Base-by-base conservation (phyloP, 2,113 vertebrate genomes). In the Festucalex cinctus region DNA sequence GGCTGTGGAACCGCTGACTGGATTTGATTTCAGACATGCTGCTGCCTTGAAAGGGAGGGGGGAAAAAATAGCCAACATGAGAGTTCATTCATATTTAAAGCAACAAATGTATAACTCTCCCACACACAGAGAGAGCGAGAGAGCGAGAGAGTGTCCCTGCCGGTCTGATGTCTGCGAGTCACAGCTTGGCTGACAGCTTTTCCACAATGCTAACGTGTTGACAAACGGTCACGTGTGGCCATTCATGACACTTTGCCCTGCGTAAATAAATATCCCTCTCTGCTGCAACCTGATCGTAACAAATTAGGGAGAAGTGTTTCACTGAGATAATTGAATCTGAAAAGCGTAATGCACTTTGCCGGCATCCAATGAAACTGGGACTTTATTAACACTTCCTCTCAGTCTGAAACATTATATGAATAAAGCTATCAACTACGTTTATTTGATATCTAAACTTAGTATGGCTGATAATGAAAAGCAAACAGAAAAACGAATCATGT, bases 1-100 rank as follows among this genome's bases (percentile, higher is more conserved):
- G 94, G 88, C 88, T 92, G 81, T 95, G 94, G 88, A 96, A 99
- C 76, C 95, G 91, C 82, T 94, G 91, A 58, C 90, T 93, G 69
- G 86, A 77, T 74, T 86, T 90, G 65, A 82, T 85, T 82, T 95
- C 94, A 73, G 94, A 93, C 95, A 97, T 97, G 74, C 87, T 95
- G 83, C 74, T 83, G 84, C 85, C 76, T 86, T 86, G n/a, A 71
- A 77, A 77, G 84, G 49, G 70, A 65, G 74, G 36, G 49, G 70
- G 65, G 74, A 35, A 65, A 66, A 85, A 80, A 51, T 20, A 26
- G 19, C 22, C 1, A 74, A 81, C 82, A 41, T 19, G 16, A 69
- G 54, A 73, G 54, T 68, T 77, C 56, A 82, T 78, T 77, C 71
- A 59, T 73, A 26, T 41, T 43, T 17, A 62, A 32, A 24, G 22